Evolutionary conservation across 2,888 invertebrate genomes (phyloP), one percentile per base, ranked within the genome.

Genomic region (Anagyrus pseudococci): DNA sequence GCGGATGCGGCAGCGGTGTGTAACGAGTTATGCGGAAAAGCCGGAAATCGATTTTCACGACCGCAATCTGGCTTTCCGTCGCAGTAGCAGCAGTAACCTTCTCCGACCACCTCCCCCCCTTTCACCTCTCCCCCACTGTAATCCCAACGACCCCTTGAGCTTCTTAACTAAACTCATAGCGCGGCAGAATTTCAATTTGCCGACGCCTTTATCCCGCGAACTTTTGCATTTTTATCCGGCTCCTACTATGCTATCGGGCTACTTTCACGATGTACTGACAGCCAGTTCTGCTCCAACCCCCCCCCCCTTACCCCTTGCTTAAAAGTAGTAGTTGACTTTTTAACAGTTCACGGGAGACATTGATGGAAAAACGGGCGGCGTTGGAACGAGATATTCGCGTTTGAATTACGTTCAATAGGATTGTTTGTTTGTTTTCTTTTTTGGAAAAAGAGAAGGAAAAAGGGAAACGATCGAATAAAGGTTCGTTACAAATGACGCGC

Each of bases 21-120:
- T 10, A 15, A 25, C 43, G 50, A 1, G 10, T 23, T n/a, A 7
- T n/a, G n/a, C n/a, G 33, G 37, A 49, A 25, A 29, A 46, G n/a
- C 43, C 47, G 58, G 41, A 54, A 58, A 62, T 62, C 48, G 54
- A 58, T 58, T 53, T 48, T 48, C 33, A 44, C 58, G 25, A 43
- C 43, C 53, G 22, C 54, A 54, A 52, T 57, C 37, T 43, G 10
- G 37, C 22, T 48, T 54, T 54, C 48, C 26, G 46, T 8, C 46
- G 43, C n/a, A n/a, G n/a, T n/a, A n/a, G n/a, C n/a, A n/a, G n/a
- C n/a, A n/a, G 6, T 41, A 17, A 7, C 19, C 15, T 2, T 19
- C 7, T 6, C 43, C 6, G 15, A 13, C 46, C 20, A 20, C 29
- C 26, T 19, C n/a, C 33, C 17, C 25, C 26, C 20, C 10, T 4